Evolutionary conservation across 2,888 invertebrate genomes (phyloP), one percentile per base, ranked within the genome.

Genomic region (Tipula unca): DNA sequence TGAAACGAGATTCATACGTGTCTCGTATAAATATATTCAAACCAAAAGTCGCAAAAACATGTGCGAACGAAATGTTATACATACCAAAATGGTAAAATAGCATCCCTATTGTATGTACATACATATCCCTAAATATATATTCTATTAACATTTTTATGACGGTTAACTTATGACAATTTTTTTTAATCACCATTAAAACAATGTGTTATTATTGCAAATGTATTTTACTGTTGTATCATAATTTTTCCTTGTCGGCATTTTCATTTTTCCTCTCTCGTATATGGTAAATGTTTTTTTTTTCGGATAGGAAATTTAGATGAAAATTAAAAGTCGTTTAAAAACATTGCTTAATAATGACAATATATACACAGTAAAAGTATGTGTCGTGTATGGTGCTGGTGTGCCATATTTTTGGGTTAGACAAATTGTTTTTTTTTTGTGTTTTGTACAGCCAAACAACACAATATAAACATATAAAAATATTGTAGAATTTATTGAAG

Each of bases 131-230:
- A 69, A 25, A 69, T 69, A 69, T 69, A 25, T 69, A 69, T 69
- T 69, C 69, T 69, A 69, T 69, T 69, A 69, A 69, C 69, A 69
- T 69, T 69, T 69, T 69, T 69, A 69, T 69, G 69, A 69, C 69
- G 69, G 69, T 69, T 69, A 69, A 69, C 69, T 69, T 69, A 69
- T 69, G 69, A 69, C 69, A 69, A 69, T 69, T 69, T 69, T 69
- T 83, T 83, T 83, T 83, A 83, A 83, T 83, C 83, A 83, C 83
- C 83, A 83, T 83, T 83, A 83, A 83, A 83, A 83, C 83, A 83
- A 83, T 83, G 35, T 83, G 83, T 83, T 83, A 83, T 83, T 32
- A 83, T 83, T 69, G 69, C 69, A 83, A 83, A 83, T 83, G 83
- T 83, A 32, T 35, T 29, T 83, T 83, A 83, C 83, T 32, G 29